Evolutionary conservation across 2,797 vertebrate genomes (phyloP), one percentile per base, ranked within the genome.

Genomic region (Spinus olivaceus): DNA sequence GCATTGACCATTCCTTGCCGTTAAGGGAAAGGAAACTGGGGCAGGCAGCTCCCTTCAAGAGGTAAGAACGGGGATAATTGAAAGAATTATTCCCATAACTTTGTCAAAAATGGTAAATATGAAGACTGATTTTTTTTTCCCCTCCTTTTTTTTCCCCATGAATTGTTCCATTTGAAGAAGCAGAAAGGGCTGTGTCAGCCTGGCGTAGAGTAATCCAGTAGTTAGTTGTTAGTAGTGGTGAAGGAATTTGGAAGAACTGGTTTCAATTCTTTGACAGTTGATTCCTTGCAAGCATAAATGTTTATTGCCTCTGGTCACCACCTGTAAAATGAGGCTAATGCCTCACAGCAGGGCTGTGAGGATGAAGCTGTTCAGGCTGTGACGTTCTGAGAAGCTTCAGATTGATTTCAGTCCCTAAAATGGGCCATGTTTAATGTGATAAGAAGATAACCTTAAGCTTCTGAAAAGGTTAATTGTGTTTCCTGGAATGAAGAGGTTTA

Each of bases 231-330:
- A 44, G 49, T 17, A 73, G 39, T 46, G 51, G 42, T 3, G 2
- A 32, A 74, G 69, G 64, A 87, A 95, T 93, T 93, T 82, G 60
- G 83, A 88, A 82, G 57, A 92, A 90, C 86, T 92, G 79, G 56
- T 94, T 95, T 92, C 41, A 91, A 44, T 92, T 92, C 78, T 73
- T 85, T 87, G 81, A 73, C 71, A 73, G 82, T 42, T 86, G 85
- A 76, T 79, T 95, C 37, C 71, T 90, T 1, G 3, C 39, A 50
- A 12, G 18, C 57, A 57, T 64, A 80, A 92, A 88, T 77, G 71
- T 88, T 92, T 92, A 81, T 86, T 94, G 87, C 82, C 51, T 77
- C 64, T 80, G 78, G 83, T 92, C 53, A 70, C 83, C 74, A 80
- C n/a, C 90, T 94, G 64, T 90, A 92, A 92, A 93, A 76, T 10